Evolutionary conservation across 2,113 vertebrate genomes (phyloP).

Genomic region (Myanophis thanlyinensis): DNA sequence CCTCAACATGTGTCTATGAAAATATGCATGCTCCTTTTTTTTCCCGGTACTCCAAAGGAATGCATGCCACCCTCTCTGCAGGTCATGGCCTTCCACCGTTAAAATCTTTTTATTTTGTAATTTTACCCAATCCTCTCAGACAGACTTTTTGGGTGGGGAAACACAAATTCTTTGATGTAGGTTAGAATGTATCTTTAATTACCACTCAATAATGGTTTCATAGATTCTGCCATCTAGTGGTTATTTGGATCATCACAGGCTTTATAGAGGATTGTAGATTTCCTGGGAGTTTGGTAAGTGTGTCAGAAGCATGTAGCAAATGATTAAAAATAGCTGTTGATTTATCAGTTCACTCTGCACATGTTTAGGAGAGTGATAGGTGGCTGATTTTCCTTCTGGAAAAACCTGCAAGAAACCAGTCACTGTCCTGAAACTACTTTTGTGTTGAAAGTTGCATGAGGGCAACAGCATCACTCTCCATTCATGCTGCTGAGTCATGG

Average conservation of each 20-base stretch:
- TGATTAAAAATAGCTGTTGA: not conserved
- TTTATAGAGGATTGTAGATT: not conserved
- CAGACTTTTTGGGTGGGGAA: not conserved
- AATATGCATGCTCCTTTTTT: too few relatives aligned
- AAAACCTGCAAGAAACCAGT: not conserved
- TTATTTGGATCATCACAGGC: not conserved
- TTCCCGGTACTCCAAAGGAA: too few relatives aligned
- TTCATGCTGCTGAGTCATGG: not conserved
- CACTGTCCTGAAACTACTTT: not conserved
- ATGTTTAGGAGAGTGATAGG: not conserved
- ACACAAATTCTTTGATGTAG: not conserved
- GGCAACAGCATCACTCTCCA: not conserved
- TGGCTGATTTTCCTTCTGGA: not conserved
- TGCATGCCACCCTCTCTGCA: too few relatives aligned
- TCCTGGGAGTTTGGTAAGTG: not conserved
- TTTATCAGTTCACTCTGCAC: not conserved
- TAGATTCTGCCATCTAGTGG: not conserved
- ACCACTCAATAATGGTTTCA: not conserved
- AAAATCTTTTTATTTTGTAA: too few relatives aligned
- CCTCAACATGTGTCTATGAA: too few relatives aligned
- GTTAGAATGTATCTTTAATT: not conserved
- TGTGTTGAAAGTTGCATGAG: not conserved
- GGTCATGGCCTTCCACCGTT: too few relatives aligned
- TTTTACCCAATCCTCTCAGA: too few relatives aligned
- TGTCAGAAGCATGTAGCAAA: not conserved